These are phyloP conservation scores for Drosophila meridionalis DNA, from an alignment of 2,888 invertebrate species.

Conservation along the genomic window DNA sequence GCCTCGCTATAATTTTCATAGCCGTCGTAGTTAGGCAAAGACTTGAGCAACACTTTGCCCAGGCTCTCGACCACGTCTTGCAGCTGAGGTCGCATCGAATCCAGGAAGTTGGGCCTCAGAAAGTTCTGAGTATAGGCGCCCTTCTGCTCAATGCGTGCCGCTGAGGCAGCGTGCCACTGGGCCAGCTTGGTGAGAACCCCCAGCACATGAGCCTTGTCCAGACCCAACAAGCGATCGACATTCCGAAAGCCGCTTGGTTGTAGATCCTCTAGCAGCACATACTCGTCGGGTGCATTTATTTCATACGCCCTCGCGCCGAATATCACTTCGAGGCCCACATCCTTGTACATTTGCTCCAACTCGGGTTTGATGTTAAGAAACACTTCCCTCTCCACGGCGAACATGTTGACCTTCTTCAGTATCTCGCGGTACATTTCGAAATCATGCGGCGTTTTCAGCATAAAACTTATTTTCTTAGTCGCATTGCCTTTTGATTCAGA, in stretches of 20 bases:
- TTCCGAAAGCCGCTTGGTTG: conserved; percentile 3
- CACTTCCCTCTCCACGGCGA: not conserved
- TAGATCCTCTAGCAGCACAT: conserved; percentile 5
- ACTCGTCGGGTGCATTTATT: conserved; percentile 47
- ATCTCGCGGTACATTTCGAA: conserved; percentile 4
- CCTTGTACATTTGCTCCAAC: conserved; percentile 64
- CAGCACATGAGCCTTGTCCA: not conserved
- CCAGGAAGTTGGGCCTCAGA: not conserved
- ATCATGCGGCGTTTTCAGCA: conserved; percentile 4
- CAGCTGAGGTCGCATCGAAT: not conserved
- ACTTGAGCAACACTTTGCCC: not conserved
- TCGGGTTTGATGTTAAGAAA: conserved; percentile 50
- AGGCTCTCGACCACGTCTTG: conserved; percentile 1
- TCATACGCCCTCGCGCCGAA: conserved; percentile 60
- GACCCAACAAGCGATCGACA: not conserved
- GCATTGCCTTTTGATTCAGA: not conserved
- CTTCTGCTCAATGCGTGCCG: not conserved
- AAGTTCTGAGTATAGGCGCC: conserved; percentile 2
- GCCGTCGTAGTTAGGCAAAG: not conserved
- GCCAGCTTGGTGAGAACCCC: not conserved
- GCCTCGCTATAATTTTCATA: not conserved
- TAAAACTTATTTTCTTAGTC: not conserved
- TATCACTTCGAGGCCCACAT: conserved; percentile 48
- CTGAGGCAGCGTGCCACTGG: conserved; percentile 5
- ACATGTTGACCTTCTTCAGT: not conserved